Percentiles rank a stretch among this genome's conserved stretches.
These are phyloP conservation scores for Chrysolina haemoptera DNA, from an alignment of 2,888 invertebrate species.

Conservation along the genomic window DNA sequence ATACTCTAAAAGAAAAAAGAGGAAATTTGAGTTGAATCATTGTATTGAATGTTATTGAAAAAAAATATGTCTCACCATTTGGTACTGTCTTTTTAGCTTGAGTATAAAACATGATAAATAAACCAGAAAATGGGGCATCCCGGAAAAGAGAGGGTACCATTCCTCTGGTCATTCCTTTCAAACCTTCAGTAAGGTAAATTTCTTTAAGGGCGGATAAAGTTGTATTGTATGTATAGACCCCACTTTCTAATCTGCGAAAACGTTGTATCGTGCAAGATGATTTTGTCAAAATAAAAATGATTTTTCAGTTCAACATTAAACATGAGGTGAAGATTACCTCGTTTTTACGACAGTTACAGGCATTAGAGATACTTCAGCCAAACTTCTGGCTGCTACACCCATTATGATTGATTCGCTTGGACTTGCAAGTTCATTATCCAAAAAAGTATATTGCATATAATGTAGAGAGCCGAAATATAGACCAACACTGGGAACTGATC, in stretches of 20 bases:
- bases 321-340: conserved; percentile 21
- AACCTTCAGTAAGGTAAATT: conserved; percentile 37
- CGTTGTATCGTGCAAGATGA: no score
- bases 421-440: conserved; percentile 24
- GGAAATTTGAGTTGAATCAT: no score
- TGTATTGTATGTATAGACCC: conserved; percentile 34
- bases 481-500: conserved; percentile 38
- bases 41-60: neutral
- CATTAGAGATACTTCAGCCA: conserved; percentile 35
- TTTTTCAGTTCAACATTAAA: no score
- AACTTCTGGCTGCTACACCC: conserved; percentile 30
- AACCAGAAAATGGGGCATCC: conserved; percentile 38
- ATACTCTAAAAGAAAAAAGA: no score
- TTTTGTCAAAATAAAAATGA: no score
- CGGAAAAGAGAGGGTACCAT: conserved; percentile 35
- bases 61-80: conserved; percentile 18
- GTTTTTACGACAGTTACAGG: conserved; percentile 40
- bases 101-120: conserved; percentile 37
- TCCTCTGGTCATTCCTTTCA: conserved; percentile 38
- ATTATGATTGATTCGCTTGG: conserved; percentile 33
- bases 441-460: conserved; percentile 28
- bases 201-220: conserved; percentile 33
- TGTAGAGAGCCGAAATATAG: conserved; percentile 33
- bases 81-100: conserved; percentile 31
- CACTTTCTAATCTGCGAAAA: conserved; percentile 37